These are phyloP conservation scores for Drosophila kuntzei DNA, from an alignment of 2,888 invertebrate species.

Conservation along the genomic window DNA sequence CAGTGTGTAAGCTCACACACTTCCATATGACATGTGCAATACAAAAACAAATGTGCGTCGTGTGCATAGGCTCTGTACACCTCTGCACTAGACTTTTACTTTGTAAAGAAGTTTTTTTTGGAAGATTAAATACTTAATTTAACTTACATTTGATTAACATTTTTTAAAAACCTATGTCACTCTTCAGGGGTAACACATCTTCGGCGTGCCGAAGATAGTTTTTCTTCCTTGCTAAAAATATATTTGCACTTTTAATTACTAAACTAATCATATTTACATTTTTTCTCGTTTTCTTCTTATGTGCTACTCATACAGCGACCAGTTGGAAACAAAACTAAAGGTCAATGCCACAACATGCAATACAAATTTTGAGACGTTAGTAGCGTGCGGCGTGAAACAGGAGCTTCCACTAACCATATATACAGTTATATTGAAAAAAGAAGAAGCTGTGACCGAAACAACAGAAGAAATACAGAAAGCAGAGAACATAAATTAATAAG, in stretches of 20 bases:
- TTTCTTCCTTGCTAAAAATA: neutral
- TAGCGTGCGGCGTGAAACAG: constrained; percentile 79
- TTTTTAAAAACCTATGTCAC: neutral
- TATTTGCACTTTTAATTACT: neutral
- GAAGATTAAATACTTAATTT: too few species aligned
- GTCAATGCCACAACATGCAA: constrained; percentile 49
- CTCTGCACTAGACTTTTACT: too few species aligned
- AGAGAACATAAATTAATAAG: constrained; percentile 7
- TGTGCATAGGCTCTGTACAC: too few species aligned
- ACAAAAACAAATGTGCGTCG: too few species aligned
- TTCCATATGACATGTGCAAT: too few species aligned
- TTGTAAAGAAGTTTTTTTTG: too few species aligned
- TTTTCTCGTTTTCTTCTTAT: neutral
- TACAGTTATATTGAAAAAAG: constrained; percentile 36
- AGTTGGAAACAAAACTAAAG: constrained; percentile 93
- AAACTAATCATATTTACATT: neutral
- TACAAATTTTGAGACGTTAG: constrained; percentile 42
- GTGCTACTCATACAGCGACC: constrained; percentile 88
- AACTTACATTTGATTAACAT: too few species aligned
- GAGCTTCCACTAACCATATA: constrained; percentile 84
- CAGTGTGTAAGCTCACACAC: too few species aligned
- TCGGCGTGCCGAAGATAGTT: neutral
- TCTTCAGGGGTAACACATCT: neutral
- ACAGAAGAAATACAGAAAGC: neutral
- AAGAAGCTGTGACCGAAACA: constrained; percentile 14